phyloP scores from a whole-genome alignment of 2,888 invertebrate species.

The Pharmacophagus antenor region DNA sequence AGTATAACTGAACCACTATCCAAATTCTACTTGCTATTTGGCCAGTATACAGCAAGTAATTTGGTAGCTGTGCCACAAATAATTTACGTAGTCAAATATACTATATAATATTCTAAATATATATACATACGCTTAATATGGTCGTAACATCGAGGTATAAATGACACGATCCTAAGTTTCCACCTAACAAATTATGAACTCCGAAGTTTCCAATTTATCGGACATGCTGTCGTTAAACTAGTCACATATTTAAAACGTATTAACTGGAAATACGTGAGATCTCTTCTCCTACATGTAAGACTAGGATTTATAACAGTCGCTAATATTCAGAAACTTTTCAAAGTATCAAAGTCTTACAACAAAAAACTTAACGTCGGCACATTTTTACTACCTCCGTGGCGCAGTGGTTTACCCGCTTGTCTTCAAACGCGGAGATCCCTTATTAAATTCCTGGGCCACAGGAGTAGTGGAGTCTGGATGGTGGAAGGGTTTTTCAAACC shows the following conservation, averaged over 20 bases:
- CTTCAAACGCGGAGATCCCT: no score
- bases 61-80: not conserved
- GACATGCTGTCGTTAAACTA: slow-evolving; percentile 7
- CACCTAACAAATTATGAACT: slow-evolving; percentile 17
- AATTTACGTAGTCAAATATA: not conserved
- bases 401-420: no score
- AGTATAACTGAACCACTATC: no score
- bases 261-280: slow-evolving; percentile 5
- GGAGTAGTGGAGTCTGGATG: no score
- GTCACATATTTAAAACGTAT: slow-evolving; percentile 22
- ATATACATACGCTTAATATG: not conserved
- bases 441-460: no score
- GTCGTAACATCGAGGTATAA: not conserved
- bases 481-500: no score
- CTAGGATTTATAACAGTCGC: not conserved
- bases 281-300: not conserved
- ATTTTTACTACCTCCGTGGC: no score
- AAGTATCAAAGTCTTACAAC: not conserved
- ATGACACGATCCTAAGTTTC: slow-evolving; percentile 4
- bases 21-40: no score
- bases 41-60: no score
- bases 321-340: not conserved
- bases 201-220: slow-evolving; percentile 14
- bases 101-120: not conserved
- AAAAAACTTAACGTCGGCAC: not conserved